Evolutionary conservation across 2,113 vertebrate species (phyloP), one percentile per base, ranked within the genome.

Genomic region (Neotoma lepida): DNA sequence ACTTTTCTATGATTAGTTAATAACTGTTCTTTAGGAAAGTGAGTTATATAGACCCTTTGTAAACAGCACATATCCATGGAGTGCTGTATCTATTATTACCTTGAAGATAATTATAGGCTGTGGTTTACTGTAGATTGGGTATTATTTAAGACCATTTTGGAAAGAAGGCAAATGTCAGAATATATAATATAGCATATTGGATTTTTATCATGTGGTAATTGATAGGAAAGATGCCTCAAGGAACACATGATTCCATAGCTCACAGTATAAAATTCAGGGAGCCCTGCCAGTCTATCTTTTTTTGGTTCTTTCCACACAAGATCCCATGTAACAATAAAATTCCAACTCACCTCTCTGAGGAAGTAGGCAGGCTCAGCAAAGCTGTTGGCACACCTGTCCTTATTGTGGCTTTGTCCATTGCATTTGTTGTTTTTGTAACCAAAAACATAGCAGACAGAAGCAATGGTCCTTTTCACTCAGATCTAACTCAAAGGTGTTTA

Each of bases 401-500:
- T 26, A 6, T 35, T 1, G 0, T 14, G 49, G 51, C 1, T 18
- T 2, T 30, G 1, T 28, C 4, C 0, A 71, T 13, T 12, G 10
- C 41, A 0, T 28, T 24, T 22, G 15, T 8, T 28, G 24, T 30
- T 74, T 28, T 10, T n/a, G n/a, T n/a, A n/a, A n/a, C n/a, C n/a
- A n/a, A n/a, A n/a, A n/a, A 54, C 41, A 35, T 1, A 58, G 18
- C 4, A 35, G 64, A 70, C 0, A 54, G 41, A 30, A 74, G 41
- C 12, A 58, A 8, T 30, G 13, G 4, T 13, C 18, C 8, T 0
- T 13, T n/a, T 12, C 17, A 7, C 30, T 46, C 39, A 46, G 9
- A 54, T 12, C 49, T 9, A 68, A 26, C 4, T 70, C 24, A 39
- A 26, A 18, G 44, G 26, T 18, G 9, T 88, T 90, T 81, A 15